Evolutionary conservation across 2,888 invertebrate genomes (phyloP), one percentile per base, ranked within the genome.

Genomic region (Thalpophila matura): DNA sequence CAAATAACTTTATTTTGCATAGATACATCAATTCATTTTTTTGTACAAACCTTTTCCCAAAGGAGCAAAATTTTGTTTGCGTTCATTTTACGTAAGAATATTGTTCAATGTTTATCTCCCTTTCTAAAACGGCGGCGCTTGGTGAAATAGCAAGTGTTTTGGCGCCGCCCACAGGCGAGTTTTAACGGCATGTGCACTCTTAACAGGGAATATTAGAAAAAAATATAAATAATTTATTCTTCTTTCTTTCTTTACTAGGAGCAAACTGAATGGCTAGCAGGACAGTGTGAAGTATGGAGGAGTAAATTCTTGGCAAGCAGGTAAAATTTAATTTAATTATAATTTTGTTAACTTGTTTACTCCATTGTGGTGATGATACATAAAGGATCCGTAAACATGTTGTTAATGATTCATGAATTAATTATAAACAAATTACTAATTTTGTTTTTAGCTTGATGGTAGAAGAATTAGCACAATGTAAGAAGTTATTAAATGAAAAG

Each of bases 251-350:
- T 49, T 71, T 73, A 79, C 9, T 65, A 96, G 93, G 99, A 99
- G 89, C 98, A 98, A 93, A 97, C 98, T 3, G 99, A 99, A 88
- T 98, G 98, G 96, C 92, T 99, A 33, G 98, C 98, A 16, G 98
- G 99, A 0, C 98, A 99, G 85, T 98, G 98, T 87, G 99, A 99
- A 94, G 98, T 99, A 49, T 99, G 99, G 99, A 96, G 98, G 70
- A 99, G 98, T 87, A 99, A 99, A 96, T 99, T 98, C 91, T 95
- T 99, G 79, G 99, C 99, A 22, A 98, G 98, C 95, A 98, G 98
- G 98, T 98, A 93, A 74, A 38, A 45, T 53, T 22, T 0, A 42
- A 18, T 42, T 1, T 14, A 18, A 5, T 14, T 12, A 12, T 24
- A 4, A n/a, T n/a, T 24, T 2, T n/a, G 1, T 46, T 10, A 38